Base-by-base conservation (phyloP, 2,113 vertebrate species). In the Rissa tridactyla region DNA sequence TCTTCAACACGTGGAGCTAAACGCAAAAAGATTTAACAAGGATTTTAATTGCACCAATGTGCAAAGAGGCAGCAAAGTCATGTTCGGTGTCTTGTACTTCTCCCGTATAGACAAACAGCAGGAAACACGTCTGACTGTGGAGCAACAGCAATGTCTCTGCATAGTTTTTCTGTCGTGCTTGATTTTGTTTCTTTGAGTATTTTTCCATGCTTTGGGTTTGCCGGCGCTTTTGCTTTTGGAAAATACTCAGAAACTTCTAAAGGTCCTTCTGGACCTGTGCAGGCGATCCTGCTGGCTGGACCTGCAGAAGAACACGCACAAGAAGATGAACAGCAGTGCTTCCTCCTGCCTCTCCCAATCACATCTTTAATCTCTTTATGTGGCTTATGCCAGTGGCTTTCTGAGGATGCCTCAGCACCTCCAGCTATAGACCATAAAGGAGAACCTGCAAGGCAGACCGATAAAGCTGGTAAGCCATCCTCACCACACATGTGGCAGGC, bases 341-440 rank as follows among this genome's bases (percentile, higher is more conserved):
- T 94, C 57, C 34, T 89, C 40, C n/a, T 76, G 27, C 36, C 10
- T 91, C 32, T 91, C 72, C 49, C 36, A 54, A 7, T 80, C 46
- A 5, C 27, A 13, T 49, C 36, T 85, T 79, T 42, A 36, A 69
- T 89, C 73, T 94, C 62, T 46, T 38, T 6, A n/a, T 62, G 86
- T 82, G 95, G 84, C 94, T 94, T 77, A 70, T 79, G 86, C 58
- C 77, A 65, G 80, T 85, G 91, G 86, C 57, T 94, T 92, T 88
- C 73, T 42, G 57, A 72, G 49, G 36, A 26, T 62, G 40, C 79
- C 78, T 46, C 88, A 86, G 42, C 61, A 93, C 25, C 92, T 86
- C 32, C 58, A 93, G 79, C 20, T 66, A 4, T 44, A 86, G 46
- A 82, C 64, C 72, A 52, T 90, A 40, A 96, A 88, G 90, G 51